These are phyloP conservation scores for Champsocephalus gunnari DNA, from an alignment of 2,797 vertebrate species.

Conservation along the genomic window DNA sequence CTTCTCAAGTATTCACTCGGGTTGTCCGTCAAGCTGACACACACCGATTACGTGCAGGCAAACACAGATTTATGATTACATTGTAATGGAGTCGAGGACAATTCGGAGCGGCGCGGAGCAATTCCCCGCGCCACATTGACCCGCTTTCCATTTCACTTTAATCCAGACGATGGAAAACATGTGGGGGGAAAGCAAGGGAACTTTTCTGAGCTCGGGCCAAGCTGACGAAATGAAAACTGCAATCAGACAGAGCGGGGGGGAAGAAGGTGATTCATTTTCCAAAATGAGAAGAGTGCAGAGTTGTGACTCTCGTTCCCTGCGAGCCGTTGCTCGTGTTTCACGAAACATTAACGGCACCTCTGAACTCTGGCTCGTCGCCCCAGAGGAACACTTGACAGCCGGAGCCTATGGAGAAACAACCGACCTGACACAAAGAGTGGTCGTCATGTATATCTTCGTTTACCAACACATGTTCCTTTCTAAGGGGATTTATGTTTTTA, in stretches of 20 bases:
- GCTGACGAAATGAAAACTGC: conserved; percentile 42
- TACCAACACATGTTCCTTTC: not conserved
- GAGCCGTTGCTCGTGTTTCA: conserved; percentile 36
- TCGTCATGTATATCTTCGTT: not conserved
- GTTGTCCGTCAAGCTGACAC: conserved; percentile 8
- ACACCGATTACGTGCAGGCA: not conserved
- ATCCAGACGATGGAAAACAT: conserved; percentile 54
- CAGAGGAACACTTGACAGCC: not conserved
- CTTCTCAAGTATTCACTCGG: not conserved
- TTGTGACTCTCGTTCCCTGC: conserved; percentile 36
- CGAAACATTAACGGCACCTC: not conserved
- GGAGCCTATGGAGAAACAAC: not conserved
- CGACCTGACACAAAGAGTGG: not conserved
- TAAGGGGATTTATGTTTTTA: not conserved
- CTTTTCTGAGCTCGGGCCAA: conserved; percentile 35
- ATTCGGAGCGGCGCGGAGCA: not conserved
- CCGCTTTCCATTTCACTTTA: conserved; percentile 53
- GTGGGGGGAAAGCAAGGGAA: conserved; percentile 10
- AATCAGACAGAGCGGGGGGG: conserved; percentile 37
- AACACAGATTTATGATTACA: conserved; percentile 30
- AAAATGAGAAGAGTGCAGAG: conserved; percentile 40
- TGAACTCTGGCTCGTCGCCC: conserved; percentile 12
- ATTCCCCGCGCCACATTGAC: conserved; percentile 37
- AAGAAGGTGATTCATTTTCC: conserved; percentile 48
- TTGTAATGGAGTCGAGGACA: conserved; percentile 14